Evolutionary conservation across 2,797 vertebrate genomes (phyloP), one percentile per base, ranked within the genome.

Genomic region (Amniataba percoides): DNA sequence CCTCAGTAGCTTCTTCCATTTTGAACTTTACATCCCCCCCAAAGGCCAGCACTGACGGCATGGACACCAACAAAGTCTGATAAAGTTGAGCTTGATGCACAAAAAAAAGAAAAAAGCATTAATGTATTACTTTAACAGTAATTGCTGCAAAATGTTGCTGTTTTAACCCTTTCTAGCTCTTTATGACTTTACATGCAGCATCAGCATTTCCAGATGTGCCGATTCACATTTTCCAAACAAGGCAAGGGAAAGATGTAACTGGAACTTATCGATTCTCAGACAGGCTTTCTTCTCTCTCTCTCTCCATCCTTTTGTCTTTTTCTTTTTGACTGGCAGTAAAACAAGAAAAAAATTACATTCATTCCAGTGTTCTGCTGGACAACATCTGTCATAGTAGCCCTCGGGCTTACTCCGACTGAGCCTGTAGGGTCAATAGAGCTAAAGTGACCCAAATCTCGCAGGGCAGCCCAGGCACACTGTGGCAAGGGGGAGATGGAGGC

Each of bases 381-480:
- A 77, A 77, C 93, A 93, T 92, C 80, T 93, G 87, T 88, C 91
- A 81, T 56, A 55, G 80, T 56, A 83, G 90, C 59, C 80, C 71
- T 73, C 77, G 51, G 71, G 88, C 89, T 74, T 61, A 90, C 79
- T 80, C 81, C 76, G 82, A 80, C 81, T 88, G 86, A 85, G 78
- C 73, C 73, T 86, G 85, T 78, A 74, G 69, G 84, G 81, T 88
- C 82, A 94, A 83, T 87, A 74, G 80, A 92, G 86, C 88, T 76
- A 86, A 90, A 89, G 64, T 83, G 76, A 92, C 92, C 93, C 87
- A 85, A 89, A 93, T 93, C 86, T 94, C 88, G 59, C 85, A 83
- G 62, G 74, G 82, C 27, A 69, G 25, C 43, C 56, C 58, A 18
- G 82, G 74, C 76, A 60, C 62, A 57, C 48, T 75, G 84, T 19